Conservation (phyloP, 2,113 vertebrate species). For the Zapornia atra region DNA sequence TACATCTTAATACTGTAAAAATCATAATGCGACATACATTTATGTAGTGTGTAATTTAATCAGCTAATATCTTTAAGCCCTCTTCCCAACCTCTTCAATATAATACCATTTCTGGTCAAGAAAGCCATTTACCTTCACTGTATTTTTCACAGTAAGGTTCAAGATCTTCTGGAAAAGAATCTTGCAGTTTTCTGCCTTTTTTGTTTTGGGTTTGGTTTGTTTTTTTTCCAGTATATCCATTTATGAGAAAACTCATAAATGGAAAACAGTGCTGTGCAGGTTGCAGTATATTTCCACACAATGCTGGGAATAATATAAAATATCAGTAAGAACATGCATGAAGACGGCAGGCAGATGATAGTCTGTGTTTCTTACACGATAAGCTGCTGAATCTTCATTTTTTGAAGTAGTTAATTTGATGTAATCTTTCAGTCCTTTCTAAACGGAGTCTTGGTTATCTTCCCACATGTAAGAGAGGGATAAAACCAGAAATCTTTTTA, state of each 20-base stretch:
- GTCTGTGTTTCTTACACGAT: not conserved
- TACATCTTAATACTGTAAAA: not conserved
- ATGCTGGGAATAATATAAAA: not conserved
- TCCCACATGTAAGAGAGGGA: not conserved
- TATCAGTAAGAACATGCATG: not conserved
- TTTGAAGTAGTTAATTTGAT: not conserved
- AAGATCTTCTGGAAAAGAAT: not conserved
- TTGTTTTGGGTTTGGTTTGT: not conserved
- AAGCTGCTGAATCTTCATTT: not conserved
- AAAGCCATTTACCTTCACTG: not conserved
- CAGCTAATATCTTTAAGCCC: not conserved
- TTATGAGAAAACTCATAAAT: not conserved
- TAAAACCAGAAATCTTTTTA: not conserved
- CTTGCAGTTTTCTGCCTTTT: not conserved
- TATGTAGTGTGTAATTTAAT: not conserved
- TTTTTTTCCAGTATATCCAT: not conserved
- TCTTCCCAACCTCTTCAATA: not conserved
- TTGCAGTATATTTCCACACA: not conserved
- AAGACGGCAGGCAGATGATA: not conserved
- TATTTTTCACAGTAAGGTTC: conserved; percentile 18
- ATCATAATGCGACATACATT: not conserved
- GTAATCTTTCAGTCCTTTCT: not conserved
- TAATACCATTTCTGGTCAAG: not conserved
- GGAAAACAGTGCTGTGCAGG: not conserved
- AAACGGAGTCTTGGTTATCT: not conserved